phyloP scores from a whole-genome alignment of 1,140 invertebrate species.

The Papilio glaucus region DNA sequence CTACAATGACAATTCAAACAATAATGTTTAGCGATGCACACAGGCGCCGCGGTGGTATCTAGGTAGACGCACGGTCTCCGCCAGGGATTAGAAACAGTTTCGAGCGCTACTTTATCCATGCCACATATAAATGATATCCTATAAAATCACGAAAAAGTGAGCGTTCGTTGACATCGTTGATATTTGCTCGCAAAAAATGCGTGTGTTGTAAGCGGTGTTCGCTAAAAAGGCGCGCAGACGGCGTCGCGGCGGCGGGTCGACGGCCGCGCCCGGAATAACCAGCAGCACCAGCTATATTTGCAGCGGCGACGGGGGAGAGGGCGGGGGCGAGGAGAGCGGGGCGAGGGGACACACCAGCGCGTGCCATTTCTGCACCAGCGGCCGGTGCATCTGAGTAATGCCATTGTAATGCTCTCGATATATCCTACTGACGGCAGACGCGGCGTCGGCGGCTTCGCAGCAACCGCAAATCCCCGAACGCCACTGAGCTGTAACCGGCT shows the following conservation, averaged over 20 bases:
- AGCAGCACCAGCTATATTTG: constrained; percentile 80
- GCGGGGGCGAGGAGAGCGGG: constrained; percentile 69
- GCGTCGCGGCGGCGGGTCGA: constrained; percentile 82
- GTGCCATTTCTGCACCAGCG: constrained; percentile 80
- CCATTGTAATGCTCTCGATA: constrained; percentile 81
- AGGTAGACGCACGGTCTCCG: background rate
- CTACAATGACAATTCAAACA: background rate
- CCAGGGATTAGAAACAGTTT: background rate
- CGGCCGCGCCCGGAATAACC: constrained; percentile 80
- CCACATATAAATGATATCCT: constrained; percentile 25
- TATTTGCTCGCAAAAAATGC: constrained; percentile 78
- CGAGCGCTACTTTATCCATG: background rate
- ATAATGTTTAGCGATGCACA: background rate
- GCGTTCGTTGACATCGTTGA: constrained; percentile 74
- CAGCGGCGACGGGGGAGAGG: constrained; percentile 66
- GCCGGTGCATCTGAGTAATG: constrained; percentile 82
- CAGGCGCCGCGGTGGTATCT: background rate
- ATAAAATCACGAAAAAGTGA: constrained; percentile 58
- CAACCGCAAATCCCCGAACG: constrained; percentile 21
- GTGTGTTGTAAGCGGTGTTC: constrained; percentile 73
- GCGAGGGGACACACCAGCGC: constrained; percentile 65
- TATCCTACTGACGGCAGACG: constrained; percentile 70
- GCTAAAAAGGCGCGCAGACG: constrained; percentile 82
- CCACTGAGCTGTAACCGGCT: background rate
- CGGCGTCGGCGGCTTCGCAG: constrained; percentile 59